These are phyloP conservation scores for Parasteatoda lunata DNA, from an alignment of 2,888 invertebrate genomes.

Conservation along the genomic window DNA sequence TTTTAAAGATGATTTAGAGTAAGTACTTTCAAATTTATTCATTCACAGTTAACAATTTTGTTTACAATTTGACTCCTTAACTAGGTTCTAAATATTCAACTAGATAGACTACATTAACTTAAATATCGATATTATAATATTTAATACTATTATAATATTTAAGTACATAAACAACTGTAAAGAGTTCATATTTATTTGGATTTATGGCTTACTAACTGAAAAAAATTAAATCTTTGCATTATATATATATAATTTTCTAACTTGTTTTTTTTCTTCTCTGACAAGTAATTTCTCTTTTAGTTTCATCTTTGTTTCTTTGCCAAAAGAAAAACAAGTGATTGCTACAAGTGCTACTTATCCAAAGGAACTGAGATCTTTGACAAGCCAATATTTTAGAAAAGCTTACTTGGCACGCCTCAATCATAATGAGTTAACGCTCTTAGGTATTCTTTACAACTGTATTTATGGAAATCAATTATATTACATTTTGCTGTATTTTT, in stretches of 20 bases:
- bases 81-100: neutral
- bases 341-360: constrained; percentile 96
- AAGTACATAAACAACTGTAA: no score
- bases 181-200: no score
- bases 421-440: constrained; percentile 79
- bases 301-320: constrained; percentile 83
- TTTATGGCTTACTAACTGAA: neutral
- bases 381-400: constrained; percentile 84
- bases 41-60: neutral
- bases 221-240: no score
- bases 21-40: constrained; percentile 63
- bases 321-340: constrained; percentile 88
- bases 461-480: neutral
- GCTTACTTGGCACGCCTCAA: constrained; percentile 86
- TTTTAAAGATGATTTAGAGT: constrained; percentile 85
- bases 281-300: constrained; percentile 74
- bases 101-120: neutral
- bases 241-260: no score
- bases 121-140: no score
- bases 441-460: constrained; percentile 77
- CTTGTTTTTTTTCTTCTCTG: neutral
- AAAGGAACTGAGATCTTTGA: constrained; percentile 81
- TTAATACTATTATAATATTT: no score
- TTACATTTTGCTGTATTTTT: neutral
- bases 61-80: constrained; percentile 6